These are phyloP conservation scores for Schlechtendalia chinensis DNA, from an alignment of 1,140 invertebrate genomes.

Conservation along the genomic window DNA sequence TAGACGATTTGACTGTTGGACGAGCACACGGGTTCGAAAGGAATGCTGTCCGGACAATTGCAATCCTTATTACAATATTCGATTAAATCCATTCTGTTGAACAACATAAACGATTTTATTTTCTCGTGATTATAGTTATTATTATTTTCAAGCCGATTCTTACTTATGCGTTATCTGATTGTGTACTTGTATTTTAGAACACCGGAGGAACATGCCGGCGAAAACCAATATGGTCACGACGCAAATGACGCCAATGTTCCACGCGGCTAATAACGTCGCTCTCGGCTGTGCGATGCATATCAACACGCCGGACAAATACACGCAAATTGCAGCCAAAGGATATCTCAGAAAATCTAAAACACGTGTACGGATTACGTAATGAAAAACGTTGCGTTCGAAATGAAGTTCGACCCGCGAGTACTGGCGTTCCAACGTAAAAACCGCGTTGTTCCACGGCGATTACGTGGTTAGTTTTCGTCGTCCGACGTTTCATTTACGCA, in stretches of 20 bases:
- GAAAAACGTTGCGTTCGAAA: not conserved
- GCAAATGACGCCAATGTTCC: constrained; percentile 42
- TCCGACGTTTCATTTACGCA: not conserved
- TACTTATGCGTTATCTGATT: constrained; percentile 35
- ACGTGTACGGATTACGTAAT: not conserved
- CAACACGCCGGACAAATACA: constrained; percentile 29
- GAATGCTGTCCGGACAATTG: constrained; percentile 43
- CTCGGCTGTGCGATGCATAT: constrained; percentile 40
- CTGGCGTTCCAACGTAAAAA: too few relatives aligned
- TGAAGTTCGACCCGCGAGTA: too few relatives aligned
- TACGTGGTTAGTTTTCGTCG: too few relatives aligned
- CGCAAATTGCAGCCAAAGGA: constrained; percentile 31
- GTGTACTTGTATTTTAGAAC: constrained; percentile 42
- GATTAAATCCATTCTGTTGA: not conserved
- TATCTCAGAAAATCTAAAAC: constrained; percentile 34
- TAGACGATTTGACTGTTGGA: constrained; percentile 43
- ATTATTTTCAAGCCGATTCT: not conserved
- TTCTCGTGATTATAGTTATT: not conserved
- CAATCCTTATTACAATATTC: constrained; percentile 41
- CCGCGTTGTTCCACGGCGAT: too few relatives aligned
- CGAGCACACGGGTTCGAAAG: constrained; percentile 48
- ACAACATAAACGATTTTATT: not conserved
- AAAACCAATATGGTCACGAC: constrained; percentile 35
- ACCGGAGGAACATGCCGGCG: constrained; percentile 22
- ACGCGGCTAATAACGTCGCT: constrained; percentile 32